Evolutionary conservation across 2,888 invertebrate species (phyloP).

Genomic region (Xanthia togata): DNA sequence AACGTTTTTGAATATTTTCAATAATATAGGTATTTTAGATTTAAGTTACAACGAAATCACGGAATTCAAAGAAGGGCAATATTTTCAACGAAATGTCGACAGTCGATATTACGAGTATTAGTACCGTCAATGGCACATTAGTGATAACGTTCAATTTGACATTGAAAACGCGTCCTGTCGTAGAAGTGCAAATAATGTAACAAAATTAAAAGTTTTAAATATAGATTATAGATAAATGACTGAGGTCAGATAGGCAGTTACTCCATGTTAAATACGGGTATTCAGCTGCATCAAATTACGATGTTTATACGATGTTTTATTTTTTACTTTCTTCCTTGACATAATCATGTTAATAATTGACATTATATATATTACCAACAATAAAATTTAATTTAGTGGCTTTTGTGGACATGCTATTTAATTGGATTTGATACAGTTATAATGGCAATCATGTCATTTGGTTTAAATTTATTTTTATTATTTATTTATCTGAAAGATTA

Average conservation of each 20-base stretch:
- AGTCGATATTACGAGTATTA: neutral
- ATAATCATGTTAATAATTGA: too few species aligned
- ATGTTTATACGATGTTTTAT: too few species aligned
- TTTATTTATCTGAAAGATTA: too few species aligned
- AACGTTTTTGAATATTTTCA: conserved; percentile 22
- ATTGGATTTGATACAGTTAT: too few species aligned
- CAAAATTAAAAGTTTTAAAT: neutral
- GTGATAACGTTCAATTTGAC: neutral
- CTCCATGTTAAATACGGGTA: neutral
- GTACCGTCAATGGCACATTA: neutral
- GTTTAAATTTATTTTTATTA: too few species aligned
- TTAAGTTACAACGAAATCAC: conserved; percentile 29
- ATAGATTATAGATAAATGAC: neutral
- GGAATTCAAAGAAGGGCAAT: neutral
- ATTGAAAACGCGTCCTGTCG: neutral
- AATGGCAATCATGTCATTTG: too few species aligned
- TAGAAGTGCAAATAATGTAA: neutral
- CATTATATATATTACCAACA: too few species aligned
- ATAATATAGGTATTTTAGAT: conserved; percentile 32
- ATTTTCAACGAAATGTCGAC: neutral
- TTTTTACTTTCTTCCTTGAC: too few species aligned
- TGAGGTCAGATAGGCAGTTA: neutral
- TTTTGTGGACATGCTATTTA: too few species aligned
- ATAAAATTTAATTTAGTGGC: too few species aligned
- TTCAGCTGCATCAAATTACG: neutral